phyloP scores from a whole-genome alignment of 2,113 vertebrate genomes.

The human (Homo sapiens) region GRCh38 chrX:135181001-135181500 shows the following conservation, averaged over 20 bases:
- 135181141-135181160: constrained; percentile 86
- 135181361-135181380: background rate
- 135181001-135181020: background rate
- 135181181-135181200: constrained; percentile 86
- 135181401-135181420: background rate
- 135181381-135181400: background rate
- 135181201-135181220: constrained; percentile 83
- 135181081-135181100: background rate
- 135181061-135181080: background rate
- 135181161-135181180: constrained; percentile 89
- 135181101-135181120: background rate
- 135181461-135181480: background rate
- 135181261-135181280: constrained; percentile 69
- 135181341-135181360: background rate
- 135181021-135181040: background rate
- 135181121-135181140: background rate
- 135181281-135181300: background rate
- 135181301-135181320: background rate
- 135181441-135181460: background rate
- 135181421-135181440: background rate
- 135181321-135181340: background rate
- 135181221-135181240: constrained; percentile 92
- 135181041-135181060: background rate
- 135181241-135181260: constrained; percentile 91
- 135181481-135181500: background rate